A percentile compares a stretch with the other conserved stretches of the same genome.
Conservation (phyloP, 2,113 vertebrate species). For the Platichthys stellatus region DNA sequence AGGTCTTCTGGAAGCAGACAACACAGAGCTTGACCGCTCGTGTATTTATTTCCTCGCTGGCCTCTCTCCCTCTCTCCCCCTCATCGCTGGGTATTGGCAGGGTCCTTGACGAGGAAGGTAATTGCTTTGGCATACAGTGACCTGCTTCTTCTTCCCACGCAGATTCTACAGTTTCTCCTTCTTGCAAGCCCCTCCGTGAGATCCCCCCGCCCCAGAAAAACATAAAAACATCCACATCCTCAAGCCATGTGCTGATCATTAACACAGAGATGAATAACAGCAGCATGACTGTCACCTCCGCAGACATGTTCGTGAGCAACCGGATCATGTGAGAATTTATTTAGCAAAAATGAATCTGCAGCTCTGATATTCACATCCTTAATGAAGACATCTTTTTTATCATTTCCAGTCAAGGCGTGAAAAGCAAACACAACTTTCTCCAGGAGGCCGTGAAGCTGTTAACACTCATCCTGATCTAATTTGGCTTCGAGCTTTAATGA, state of each 20-base stretch:
- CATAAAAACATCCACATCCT: conserved; percentile 61
- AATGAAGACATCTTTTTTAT: not conserved
- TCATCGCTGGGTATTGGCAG: conserved; percentile 57
- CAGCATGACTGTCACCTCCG: conserved; percentile 31
- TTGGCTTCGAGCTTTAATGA: not conserved
- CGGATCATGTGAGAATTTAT: not conserved
- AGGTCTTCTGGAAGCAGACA: conserved; percentile 40
- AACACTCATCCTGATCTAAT: conserved; percentile 2
- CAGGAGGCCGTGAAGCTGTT: not conserved
- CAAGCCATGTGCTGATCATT: conserved; percentile 57
- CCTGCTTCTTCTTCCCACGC: conserved; percentile 74
- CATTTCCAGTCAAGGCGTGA: not conserved
- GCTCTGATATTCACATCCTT: not conserved
- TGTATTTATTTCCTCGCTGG: conserved; percentile 60
- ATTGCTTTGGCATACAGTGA: conserved; percentile 76
- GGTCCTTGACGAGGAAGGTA: conserved; percentile 63
- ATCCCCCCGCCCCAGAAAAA: conserved; percentile 16
- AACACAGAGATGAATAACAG: conserved; percentile 49
- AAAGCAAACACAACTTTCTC: conserved; percentile 18
- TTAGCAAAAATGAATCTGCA: not conserved
- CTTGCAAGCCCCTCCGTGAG: conserved; percentile 31
- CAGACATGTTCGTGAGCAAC: conserved; percentile 18
- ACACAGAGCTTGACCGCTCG: conserved; percentile 29
- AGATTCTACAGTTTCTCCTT: conserved; percentile 55
- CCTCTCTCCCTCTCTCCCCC: conserved; percentile 57